phyloP scores from a whole-genome alignment of 92 coral and sea anemone genomes.

The Pocillopora meandrina region DNA sequence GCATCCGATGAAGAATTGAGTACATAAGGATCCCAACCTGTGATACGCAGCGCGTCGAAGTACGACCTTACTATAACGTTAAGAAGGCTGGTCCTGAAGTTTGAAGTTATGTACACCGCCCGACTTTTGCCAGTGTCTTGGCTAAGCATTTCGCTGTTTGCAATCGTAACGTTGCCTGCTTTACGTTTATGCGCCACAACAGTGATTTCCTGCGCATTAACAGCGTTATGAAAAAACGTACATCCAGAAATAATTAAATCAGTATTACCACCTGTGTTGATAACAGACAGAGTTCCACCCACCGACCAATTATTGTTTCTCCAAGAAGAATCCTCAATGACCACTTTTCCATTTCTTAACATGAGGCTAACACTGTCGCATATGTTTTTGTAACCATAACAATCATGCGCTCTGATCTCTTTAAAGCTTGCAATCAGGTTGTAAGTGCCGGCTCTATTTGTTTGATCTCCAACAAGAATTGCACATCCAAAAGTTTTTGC shows the following conservation, averaged over 20 bases:
- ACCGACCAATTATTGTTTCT: neutral
- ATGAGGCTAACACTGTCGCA: neutral
- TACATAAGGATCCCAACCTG: too few species aligned
- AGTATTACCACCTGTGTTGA: slow-evolving; percentile 4
- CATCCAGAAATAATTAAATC: slow-evolving; percentile 3
- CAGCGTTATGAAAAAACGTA: neutral
- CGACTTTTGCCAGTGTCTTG: too few species aligned
- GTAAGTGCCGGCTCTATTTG: slow-evolving; percentile 10
- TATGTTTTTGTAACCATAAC: neutral
- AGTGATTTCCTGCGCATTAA: neutral
- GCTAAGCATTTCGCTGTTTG: neutral
- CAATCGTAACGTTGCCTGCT: neutral
- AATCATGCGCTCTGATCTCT: neutral
- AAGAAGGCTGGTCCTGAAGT: neutral
- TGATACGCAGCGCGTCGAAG: neutral
- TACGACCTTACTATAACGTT: neutral
- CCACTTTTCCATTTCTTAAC: neutral
- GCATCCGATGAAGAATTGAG: neutral
- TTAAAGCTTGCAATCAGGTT: neutral
- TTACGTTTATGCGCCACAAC: neutral
- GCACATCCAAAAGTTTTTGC: slow-evolving; percentile 19
- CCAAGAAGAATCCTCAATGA: neutral
- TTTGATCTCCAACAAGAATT: neutral
- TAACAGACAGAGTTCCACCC: neutral
- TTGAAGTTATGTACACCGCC: neutral